Percentiles rank a stretch among this genome's conserved stretches.
These are phyloP conservation scores for Malachius bipustulatus DNA, from an alignment of 2,888 invertebrate species.

Conservation along the genomic window DNA sequence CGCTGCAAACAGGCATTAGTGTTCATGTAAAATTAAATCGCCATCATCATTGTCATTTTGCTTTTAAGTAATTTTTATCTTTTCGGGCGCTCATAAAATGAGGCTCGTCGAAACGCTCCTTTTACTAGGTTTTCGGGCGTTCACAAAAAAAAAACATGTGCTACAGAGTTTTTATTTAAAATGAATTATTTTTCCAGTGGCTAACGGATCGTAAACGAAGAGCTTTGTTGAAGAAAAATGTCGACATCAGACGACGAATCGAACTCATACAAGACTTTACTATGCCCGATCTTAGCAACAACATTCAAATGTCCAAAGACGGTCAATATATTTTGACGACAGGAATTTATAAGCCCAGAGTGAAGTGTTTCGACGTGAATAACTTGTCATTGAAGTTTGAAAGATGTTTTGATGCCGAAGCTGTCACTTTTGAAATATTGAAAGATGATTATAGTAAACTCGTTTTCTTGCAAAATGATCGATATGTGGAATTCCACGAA, in stretches of 20 bases:
- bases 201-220: constrained; percentile 72
- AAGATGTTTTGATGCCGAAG: constrained; percentile 93
- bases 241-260: constrained; percentile 79
- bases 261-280: constrained; percentile 98
- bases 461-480: constrained; percentile 77
- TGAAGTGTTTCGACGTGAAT: constrained; percentile 92
- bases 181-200: constrained; percentile 58
- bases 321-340: constrained; percentile 85
- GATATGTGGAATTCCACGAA: constrained; percentile 92
- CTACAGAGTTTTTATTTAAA: constrained; percentile 13
- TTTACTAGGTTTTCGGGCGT: not conserved
- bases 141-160: not conserved
- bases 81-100: too few relatives aligned
- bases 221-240: constrained; percentile 73
- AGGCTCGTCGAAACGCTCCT: too few relatives aligned
- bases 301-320: constrained; percentile 76
- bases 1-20: too few relatives aligned
- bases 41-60: too few relatives aligned
- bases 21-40: too few relatives aligned
- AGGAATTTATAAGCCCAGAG: constrained; percentile 91
- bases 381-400: constrained; percentile 97
- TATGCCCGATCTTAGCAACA: constrained; percentile 90
- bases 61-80: too few relatives aligned
- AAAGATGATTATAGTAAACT: constrained; percentile 97
- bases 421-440: constrained; percentile 82